These are phyloP conservation scores for Actenoides hombroni DNA, from an alignment of 2,113 vertebrate genomes.

Conservation along the genomic window DNA sequence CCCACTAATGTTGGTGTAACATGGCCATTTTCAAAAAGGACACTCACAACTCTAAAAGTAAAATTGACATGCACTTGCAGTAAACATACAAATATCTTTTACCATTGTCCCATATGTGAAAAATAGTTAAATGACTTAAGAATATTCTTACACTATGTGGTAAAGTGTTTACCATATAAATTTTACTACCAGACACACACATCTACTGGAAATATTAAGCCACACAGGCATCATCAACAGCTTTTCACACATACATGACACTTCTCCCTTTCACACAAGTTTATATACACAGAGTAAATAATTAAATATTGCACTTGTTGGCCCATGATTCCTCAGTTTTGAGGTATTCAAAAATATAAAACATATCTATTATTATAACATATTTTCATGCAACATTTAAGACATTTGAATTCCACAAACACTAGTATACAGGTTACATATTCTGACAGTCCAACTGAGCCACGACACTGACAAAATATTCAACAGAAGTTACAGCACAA, in stretches of 20 bases:
- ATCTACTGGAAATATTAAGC: slow-evolving; percentile 70
- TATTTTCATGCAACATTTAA: slow-evolving; percentile 88
- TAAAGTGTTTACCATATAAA: slow-evolving; percentile 66
- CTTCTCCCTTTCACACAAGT: slow-evolving; percentile 77
- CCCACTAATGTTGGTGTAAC: slow-evolving; percentile 2
- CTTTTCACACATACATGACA: slow-evolving; percentile 57
- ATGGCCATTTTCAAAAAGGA: slow-evolving; percentile 49
- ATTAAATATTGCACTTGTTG: slow-evolving; percentile 99
- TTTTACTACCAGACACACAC: slow-evolving; percentile 66
- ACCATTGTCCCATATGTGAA: slow-evolving; percentile 44
- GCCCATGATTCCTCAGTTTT: slow-evolving; percentile 92
- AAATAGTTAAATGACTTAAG: slow-evolving; percentile 64
- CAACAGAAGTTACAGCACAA: slow-evolving; percentile 68
- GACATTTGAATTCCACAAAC: slow-evolving; percentile 76
- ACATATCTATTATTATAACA: slow-evolving; percentile 83
- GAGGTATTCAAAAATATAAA: slow-evolving; percentile 87
- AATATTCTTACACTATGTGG: slow-evolving; percentile 66
- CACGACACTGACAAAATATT: slow-evolving; percentile 75
- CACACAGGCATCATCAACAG: slow-evolving; percentile 62
- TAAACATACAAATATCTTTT: slow-evolving; percentile 37
- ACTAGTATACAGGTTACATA: slow-evolving; percentile 71
- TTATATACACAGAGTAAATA: slow-evolving; percentile 92
- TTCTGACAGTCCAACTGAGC: slow-evolving; percentile 54
- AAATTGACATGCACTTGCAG: slow-evolving; percentile 72
- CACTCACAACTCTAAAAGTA: slow-evolving; percentile 57